Conservation (phyloP, 2,113 vertebrate species). For the Orycteropus afer region DNA sequence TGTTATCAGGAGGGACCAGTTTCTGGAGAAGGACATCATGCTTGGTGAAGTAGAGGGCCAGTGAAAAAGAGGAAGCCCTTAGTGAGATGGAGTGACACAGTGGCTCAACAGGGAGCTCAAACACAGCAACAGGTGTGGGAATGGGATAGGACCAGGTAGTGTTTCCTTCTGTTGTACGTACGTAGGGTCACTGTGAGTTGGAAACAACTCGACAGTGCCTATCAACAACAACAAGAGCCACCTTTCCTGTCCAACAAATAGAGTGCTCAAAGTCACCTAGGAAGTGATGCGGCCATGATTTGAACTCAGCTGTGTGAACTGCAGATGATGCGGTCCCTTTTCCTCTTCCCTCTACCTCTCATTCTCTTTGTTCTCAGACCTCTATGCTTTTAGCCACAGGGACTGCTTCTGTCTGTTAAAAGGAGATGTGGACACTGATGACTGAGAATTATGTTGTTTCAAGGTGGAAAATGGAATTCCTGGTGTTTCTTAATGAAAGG, state of each 20-base stretch:
- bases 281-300: background rate
- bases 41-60: no score
- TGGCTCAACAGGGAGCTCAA: no score
- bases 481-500: slow-evolving; percentile 26
- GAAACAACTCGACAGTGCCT: no score
- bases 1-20: no score
- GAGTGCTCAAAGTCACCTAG: background rate
- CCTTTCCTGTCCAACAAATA: background rate
- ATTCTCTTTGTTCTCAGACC: background rate
- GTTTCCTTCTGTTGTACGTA: no score
- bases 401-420: background rate
- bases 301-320: background rate
- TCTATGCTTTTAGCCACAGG: background rate
- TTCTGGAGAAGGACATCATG: no score
- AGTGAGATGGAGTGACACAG: no score
- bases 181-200: no score
- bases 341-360: background rate
- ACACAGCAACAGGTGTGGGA: no score
- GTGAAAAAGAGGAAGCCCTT: no score
- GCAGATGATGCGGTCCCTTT: background rate
- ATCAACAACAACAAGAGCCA: no score
- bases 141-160: no score
- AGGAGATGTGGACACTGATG: background rate
- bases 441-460: background rate
- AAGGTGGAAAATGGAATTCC: slow-evolving; percentile 39